phyloP scores from a whole-genome alignment of 2,797 vertebrate species.

The Mionectes olivaceus region DNA sequence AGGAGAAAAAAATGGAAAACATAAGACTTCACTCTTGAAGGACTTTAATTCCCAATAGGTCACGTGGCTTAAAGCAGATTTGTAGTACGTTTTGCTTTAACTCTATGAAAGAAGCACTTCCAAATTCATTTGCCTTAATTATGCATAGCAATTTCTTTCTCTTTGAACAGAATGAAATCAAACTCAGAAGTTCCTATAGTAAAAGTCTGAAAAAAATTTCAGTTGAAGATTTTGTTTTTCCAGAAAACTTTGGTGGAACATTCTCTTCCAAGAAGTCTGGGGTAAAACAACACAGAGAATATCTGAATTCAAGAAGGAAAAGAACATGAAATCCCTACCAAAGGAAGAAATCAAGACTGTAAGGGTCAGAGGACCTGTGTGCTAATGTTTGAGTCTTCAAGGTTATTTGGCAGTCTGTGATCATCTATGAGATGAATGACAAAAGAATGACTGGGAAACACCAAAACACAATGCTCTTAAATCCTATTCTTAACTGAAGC shows the following conservation, averaged over 20 bases:
- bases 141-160: not conserved
- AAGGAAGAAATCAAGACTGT: not conserved
- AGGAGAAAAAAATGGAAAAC: not conserved
- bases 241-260: rapidly evolving
- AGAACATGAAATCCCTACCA: rapidly evolving
- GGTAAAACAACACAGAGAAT: not conserved
- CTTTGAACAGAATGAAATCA: not conserved
- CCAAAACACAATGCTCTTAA: not conserved
- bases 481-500: not conserved
- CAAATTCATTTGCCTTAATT: not conserved
- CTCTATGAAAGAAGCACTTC: not conserved
- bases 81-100: not conserved
- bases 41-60: not conserved
- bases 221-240: not conserved
- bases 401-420: not conserved
- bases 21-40: not conserved
- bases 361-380: not conserved
- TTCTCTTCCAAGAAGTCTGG: not conserved
- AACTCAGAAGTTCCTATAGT: not conserved
- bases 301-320: not conserved
- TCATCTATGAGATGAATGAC: not conserved
- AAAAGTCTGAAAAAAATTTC: not conserved
- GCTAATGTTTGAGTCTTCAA: not conserved
- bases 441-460: not conserved
- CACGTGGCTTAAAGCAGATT: not conserved